phyloP scores from a whole-genome alignment of 2,113 vertebrate genomes.

The Egretta garzetta region DNA sequence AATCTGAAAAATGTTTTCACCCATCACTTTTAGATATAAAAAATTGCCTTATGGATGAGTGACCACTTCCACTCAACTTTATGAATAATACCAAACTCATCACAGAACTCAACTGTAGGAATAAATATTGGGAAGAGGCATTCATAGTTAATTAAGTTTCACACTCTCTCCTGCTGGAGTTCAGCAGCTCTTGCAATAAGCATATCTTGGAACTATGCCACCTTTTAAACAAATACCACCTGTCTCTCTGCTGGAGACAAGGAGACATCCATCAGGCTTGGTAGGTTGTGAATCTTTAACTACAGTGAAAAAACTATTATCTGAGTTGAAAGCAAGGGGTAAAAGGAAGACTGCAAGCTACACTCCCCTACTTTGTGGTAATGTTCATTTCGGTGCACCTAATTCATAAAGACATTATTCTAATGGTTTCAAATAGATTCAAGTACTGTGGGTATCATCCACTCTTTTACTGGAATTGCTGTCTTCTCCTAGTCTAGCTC shows the following conservation, averaged over 20 bases:
- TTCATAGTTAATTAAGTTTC: neutral
- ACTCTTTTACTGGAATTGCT: neutral
- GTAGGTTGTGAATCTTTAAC: neutral
- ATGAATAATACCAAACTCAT: neutral
- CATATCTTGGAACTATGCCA: neutral
- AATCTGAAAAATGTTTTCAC: neutral
- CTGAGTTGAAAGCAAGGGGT: neutral
- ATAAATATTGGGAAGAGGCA: neutral
- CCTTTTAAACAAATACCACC: constrained; percentile 15
- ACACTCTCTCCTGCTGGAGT: neutral
- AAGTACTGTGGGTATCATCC: neutral
- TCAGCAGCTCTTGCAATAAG: neutral
- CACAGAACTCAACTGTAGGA: neutral
- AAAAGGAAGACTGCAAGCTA: neutral
- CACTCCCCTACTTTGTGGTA: neutral
- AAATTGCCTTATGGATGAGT: neutral
- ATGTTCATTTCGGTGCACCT: neutral
- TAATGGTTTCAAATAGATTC: neutral
- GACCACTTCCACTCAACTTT: neutral
- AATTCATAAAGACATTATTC: neutral
- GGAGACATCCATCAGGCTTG: neutral
- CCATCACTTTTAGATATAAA: neutral
- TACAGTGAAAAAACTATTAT: neutral
- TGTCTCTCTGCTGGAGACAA: neutral
- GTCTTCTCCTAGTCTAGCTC: neutral